Evolutionary conservation across 2,888 invertebrate species (phyloP), one percentile per base, ranked within the genome.

Genomic region (Zaprionus obscuricornis): DNA sequence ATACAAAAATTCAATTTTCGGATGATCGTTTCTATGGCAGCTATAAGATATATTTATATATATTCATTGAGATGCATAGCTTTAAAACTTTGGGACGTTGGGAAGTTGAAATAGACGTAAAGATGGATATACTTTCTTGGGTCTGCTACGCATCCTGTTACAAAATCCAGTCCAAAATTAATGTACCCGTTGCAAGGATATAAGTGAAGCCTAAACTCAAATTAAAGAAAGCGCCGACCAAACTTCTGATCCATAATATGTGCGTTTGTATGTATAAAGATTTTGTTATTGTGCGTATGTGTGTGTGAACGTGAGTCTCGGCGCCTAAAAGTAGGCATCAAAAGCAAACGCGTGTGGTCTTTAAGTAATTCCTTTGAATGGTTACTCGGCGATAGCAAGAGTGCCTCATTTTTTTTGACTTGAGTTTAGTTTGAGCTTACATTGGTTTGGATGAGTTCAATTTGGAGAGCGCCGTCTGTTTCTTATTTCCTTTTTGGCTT

Each of bases 291-390:
- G 49, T 24, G 24, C 18, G 20, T 6, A 26, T 22, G 22, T 39
- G 13, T 18, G 10, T 13, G n/a, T 22, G 40, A 31, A 18, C 54
- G 42, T 26, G 63, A 51, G 69, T 58, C 51, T 43, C 49, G 31
- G 40, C 51, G 63, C 72, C 82, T 66, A 68, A 78, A 82, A 78
- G 78, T 85, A 68, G 85, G 85, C 85, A 85, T 59, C 75, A 75
- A 69, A 73, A 69, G 66, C 76, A 74, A 67, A 83, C 74, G 86
- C 84, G 81, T 79, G 84, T 27, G 65, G 81, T 71, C 81, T 68
- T 81, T 81, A 81, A 83, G 86, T 85, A 81, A 85, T 85, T 83
- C 74, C 66, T 45, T 67, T 75, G 82, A 81, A 82, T 85, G 79
- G 77, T 59, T 63, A 66, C 16, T 33, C 65, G 39, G 18, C 34